Percentiles rank a stretch among this genome's conserved stretches.
These are phyloP conservation scores for Gobionotothen gibberifrons DNA, from an alignment of 2,797 vertebrate genomes.

Conservation along the genomic window DNA sequence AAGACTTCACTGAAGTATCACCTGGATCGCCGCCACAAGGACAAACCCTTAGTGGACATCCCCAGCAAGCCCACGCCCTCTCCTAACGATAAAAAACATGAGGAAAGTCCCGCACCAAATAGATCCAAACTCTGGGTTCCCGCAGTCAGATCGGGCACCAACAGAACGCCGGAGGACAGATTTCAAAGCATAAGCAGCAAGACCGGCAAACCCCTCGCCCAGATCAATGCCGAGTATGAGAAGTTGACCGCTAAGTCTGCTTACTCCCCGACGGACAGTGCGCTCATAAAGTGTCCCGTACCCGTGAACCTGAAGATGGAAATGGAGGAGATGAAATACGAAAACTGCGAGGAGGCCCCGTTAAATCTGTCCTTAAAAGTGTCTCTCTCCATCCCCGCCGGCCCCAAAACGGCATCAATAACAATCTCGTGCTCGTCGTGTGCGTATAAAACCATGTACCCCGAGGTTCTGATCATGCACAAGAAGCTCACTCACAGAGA, in stretches of 20 bases:
- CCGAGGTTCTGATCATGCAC: conserved; percentile 94
- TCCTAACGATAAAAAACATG: conserved; percentile 59
- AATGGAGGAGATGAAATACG: conserved; percentile 62
- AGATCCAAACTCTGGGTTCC: conserved; percentile 80
- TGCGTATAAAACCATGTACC: conserved; percentile 91
- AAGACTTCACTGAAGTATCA: conserved; percentile 97
- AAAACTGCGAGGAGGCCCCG: conserved; percentile 84
- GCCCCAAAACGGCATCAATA: conserved; percentile 75
- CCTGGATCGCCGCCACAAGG: conserved; percentile 94
- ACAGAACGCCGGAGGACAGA: conserved; percentile 55
- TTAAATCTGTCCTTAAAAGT: conserved; percentile 88
- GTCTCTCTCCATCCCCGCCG: conserved; percentile 75
- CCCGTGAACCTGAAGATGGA: conserved; percentile 76
- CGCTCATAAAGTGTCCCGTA: conserved; percentile 29
- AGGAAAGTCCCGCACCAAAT: conserved; percentile 70
- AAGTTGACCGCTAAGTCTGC: conserved; percentile 47
- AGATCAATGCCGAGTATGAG: conserved; percentile 69
- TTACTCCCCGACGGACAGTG: conserved; percentile 51
- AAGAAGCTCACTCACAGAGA: conserved; percentile 90
- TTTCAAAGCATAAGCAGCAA: conserved; percentile 31
- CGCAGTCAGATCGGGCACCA: conserved; percentile 49
- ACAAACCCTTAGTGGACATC: conserved; percentile 83
- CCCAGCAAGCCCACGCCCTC: conserved; percentile 81
- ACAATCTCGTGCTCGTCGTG: conserved; percentile 88
- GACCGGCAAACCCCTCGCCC: conserved; percentile 37